These are phyloP conservation scores for Stenoptilia bipunctidactyla DNA, from an alignment of 2,888 invertebrate genomes.

Conservation along the genomic window DNA sequence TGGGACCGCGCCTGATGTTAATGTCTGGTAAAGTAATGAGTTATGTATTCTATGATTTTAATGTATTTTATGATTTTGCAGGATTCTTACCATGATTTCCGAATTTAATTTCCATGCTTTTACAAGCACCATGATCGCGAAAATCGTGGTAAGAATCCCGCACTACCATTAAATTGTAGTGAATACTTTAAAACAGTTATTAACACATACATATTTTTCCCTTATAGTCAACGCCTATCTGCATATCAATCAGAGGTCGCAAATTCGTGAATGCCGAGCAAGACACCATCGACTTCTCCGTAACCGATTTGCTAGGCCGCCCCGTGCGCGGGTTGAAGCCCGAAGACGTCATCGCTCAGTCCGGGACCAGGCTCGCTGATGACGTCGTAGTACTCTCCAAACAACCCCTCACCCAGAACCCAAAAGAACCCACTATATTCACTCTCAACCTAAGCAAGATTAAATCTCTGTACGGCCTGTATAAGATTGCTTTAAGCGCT, in stretches of 20 bases:
- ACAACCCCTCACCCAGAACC: slow-evolving; percentile 65
- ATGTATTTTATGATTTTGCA: too few species aligned
- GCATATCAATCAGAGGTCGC: slow-evolving; percentile 83
- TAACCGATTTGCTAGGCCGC: slow-evolving; percentile 82
- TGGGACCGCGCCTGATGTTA: too few species aligned
- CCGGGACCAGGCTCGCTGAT: slow-evolving; percentile 79
- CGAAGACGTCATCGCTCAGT: slow-evolving; percentile 80
- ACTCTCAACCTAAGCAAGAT: slow-evolving; percentile 81
- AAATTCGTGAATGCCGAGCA: slow-evolving; percentile 82
- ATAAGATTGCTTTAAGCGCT: slow-evolving; percentile 83
- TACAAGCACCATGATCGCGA: too few species aligned
- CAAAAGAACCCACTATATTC: slow-evolving; percentile 76
- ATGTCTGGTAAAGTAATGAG: too few species aligned
- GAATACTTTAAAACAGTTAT: too few species aligned
- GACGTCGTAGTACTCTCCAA: slow-evolving; percentile 82
- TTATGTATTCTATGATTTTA: too few species aligned
- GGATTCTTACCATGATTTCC: too few species aligned
- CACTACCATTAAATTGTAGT: too few species aligned
- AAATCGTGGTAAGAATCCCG: too few species aligned
- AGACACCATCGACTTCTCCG: slow-evolving; percentile 78
- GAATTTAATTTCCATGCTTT: too few species aligned
- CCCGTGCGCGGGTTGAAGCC: slow-evolving; percentile 74
- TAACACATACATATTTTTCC: not conserved
- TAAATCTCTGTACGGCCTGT: slow-evolving; percentile 87
- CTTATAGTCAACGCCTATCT: slow-evolving; percentile 82